Percentiles rank a stretch among this genome's conserved stretches.
Evolutionary conservation across 2,888 invertebrate species (phyloP).

Genomic region (Syritta pipiens): DNA sequence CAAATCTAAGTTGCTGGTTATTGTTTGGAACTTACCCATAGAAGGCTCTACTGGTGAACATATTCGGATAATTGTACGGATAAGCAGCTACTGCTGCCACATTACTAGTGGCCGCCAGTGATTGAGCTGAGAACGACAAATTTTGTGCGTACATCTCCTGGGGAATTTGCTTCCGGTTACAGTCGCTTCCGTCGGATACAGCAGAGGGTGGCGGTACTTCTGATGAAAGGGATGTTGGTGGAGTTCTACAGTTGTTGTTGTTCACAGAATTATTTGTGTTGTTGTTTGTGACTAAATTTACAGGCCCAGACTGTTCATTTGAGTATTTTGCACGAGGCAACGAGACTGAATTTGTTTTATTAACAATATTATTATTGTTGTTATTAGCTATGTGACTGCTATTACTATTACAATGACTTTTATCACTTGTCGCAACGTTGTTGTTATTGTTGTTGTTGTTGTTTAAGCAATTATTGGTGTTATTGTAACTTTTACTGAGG

Average conservation of each 20-base stretch:
- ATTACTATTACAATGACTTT: conserved; percentile 45
- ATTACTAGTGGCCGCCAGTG: conserved; percentile 42
- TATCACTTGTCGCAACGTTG: conserved; percentile 42
- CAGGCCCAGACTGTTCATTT: conserved; percentile 72
- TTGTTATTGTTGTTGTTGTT: conserved; percentile 27
- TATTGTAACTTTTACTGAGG: conserved; percentile 49
- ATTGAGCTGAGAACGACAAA: conserved; percentile 66
- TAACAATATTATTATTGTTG: conserved; percentile 16
- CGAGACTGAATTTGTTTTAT: conserved; percentile 32
- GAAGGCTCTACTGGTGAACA: conserved; percentile 72
- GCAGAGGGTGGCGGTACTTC: conserved; percentile 26
- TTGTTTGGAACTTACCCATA: conserved; percentile 73
- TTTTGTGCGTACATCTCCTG: conserved; percentile 70
- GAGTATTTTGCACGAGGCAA: conserved; percentile 63
- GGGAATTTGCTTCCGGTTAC: conserved; percentile 54
- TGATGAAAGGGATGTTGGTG: conserved; percentile 43
- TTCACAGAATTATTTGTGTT: conserved; percentile 56
- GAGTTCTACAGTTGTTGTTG: conserved; percentile 44
- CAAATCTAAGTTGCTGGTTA: too few relatives aligned
- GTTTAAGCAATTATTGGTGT: conserved; percentile 47
- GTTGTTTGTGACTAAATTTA: conserved; percentile 73
- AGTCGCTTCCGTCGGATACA: conserved; percentile 31
- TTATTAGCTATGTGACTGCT: conserved; percentile 40
- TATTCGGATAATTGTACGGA: conserved; percentile 72
- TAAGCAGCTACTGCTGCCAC: conserved; percentile 69